Percentiles rank a stretch among this genome's conserved stretches.
phyloP scores from a whole-genome alignment of 2,113 vertebrate species.

The Orcinus orca region DNA sequence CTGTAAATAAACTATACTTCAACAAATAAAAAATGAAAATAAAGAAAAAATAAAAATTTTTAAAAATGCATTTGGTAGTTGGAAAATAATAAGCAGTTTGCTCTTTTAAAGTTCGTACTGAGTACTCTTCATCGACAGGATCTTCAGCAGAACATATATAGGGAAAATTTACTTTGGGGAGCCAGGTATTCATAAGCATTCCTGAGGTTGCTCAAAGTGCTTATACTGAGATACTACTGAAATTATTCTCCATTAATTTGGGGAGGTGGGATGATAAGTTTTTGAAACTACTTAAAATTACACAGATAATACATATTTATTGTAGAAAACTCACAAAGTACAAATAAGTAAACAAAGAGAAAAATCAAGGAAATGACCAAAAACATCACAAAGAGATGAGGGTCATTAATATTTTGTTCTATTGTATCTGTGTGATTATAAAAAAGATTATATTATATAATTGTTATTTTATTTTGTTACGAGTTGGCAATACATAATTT shows the following conservation, averaged over 20 bases:
- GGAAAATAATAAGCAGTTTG: background rate
- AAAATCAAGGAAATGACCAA: background rate
- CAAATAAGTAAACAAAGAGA: background rate
- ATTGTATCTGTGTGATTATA: background rate
- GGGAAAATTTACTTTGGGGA: background rate
- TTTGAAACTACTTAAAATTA: background rate
- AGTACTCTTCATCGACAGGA: background rate
- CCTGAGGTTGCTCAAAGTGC: background rate
- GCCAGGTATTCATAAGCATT: background rate
- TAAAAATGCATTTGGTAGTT: background rate
- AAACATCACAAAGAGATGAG: background rate
- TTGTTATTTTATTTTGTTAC: constrained; percentile 20
- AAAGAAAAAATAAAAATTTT: background rate
- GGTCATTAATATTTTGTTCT: background rate
- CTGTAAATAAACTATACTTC: background rate
- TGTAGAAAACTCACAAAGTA: background rate
- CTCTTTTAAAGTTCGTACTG: background rate
- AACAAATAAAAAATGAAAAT: background rate
- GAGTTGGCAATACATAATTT: background rate
- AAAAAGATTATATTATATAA: background rate
- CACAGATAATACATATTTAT: background rate
- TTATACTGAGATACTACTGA: background rate
- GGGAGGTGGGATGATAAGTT: background rate
- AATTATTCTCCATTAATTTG: background rate
- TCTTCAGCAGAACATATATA: background rate